phyloP scores from a whole-genome alignment of 2,797 vertebrate genomes.

The Ceryle rudis region DNA sequence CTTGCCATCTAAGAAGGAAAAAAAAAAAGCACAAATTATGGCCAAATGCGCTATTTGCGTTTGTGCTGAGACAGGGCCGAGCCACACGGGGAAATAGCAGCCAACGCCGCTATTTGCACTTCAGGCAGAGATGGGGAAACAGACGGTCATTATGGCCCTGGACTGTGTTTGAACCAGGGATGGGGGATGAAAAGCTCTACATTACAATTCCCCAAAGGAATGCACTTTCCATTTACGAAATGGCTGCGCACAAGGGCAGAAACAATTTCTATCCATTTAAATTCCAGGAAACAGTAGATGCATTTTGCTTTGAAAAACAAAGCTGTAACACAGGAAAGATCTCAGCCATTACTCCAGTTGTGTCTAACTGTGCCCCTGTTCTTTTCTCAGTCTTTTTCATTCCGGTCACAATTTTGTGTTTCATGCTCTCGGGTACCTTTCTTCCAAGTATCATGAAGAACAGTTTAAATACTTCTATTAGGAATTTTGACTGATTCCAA shows the following conservation, averaged over 20 bases:
- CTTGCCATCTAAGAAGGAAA: background rate
- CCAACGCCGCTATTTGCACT: slow-evolving; percentile 6
- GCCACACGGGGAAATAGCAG: background rate
- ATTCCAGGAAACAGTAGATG: slow-evolving; percentile 51
- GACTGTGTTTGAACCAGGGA: slow-evolving; percentile 37
- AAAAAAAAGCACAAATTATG: background rate
- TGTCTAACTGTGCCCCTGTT: background rate
- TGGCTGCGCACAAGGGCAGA: slow-evolving; percentile 39
- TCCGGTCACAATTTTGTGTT: background rate
- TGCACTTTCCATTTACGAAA: slow-evolving; percentile 39
- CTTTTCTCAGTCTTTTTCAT: background rate
- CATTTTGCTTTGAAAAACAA: slow-evolving; percentile 56
- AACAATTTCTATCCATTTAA: slow-evolving; percentile 57
- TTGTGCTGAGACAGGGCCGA: slow-evolving; percentile 1
- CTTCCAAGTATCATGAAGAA: background rate
- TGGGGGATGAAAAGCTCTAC: slow-evolving; percentile 37
- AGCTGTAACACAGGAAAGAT: slow-evolving; percentile 31
- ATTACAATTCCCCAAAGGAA: slow-evolving; percentile 62
- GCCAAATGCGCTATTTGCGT: background rate
- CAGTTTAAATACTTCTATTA: background rate
- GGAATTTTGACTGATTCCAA: background rate
- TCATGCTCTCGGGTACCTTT: background rate
- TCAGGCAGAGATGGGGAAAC: background rate
- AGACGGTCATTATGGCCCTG: background rate
- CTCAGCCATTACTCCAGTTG: background rate